Evolutionary conservation across 2,888 invertebrate genomes (phyloP), one percentile per base, ranked within the genome.

Genomic region (Myathropa florea): DNA sequence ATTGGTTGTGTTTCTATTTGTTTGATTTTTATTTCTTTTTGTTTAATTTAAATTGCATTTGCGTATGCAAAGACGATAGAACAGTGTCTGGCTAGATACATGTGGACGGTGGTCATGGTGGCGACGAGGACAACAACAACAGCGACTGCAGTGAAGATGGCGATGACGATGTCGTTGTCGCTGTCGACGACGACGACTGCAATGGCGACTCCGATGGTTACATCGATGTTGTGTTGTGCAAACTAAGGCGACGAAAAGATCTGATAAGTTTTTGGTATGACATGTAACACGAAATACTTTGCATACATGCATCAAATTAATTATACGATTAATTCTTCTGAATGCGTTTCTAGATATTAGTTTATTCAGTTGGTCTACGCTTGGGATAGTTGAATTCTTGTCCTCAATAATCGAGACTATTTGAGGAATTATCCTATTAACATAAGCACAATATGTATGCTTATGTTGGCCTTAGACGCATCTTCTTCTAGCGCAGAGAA

Each of bases 261-360:
- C 88, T 88, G 86, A 88, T 86, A 87, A 82, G 63, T 81, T 88
- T 86, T 81, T 75, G 73, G 88, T 89, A 89, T 89, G 89, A 89
- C 89, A 89, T 89, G 89, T 89, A 88, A 89, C 89, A 89, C 89
- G 89, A 88, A 89, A 89, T 89, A 89, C 89, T 89, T 90, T 90
- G 88, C 88, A 92, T 92, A 91, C 92, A 92, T 92, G 92, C 91
- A 91, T 92, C 92, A 92, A 92, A 92, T 92, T 92, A 92, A 92
- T 92, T 92, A 92, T 91, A 92, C 92, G 92, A 92, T 92, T 92
- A 92, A 92, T 92, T 92, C 85, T 90, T 90, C 90, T 90, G 91
- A 79, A 83, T 88, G 84, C 76, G 60, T 82, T 80, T 33, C 21
- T 72, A 46, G 59, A 73, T 75, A 65, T n/a, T n/a, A n/a, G n/a